Percentiles rank a stretch among this genome's conserved stretches.
These are phyloP conservation scores for Rhinoraja longicauda DNA, from an alignment of 2,797 vertebrate species.

Conservation along the genomic window DNA sequence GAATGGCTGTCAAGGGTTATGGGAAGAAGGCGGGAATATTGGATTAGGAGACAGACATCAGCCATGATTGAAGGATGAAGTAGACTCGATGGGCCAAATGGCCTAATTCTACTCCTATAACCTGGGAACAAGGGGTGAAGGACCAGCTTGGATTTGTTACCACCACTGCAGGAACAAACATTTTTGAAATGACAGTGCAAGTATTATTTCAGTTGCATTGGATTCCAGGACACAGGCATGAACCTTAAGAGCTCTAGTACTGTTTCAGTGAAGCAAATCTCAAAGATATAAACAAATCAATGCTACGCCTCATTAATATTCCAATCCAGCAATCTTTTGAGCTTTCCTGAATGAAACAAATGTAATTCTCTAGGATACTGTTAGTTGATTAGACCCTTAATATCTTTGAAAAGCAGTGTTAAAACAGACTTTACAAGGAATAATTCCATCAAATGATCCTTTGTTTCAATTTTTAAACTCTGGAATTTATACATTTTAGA, in stretches of 20 bases:
- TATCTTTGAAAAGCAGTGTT: not conserved
- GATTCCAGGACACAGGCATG: not conserved
- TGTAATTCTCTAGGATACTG: not conserved
- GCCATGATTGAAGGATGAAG: not conserved
- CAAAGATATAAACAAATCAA: not conserved
- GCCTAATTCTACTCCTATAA: too few species aligned
- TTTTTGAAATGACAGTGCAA: not conserved
- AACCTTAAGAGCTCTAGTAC: not conserved
- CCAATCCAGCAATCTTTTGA: not conserved
- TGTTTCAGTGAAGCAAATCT: not conserved
- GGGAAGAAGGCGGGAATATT: too few species aligned
- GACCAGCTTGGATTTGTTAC: not conserved
- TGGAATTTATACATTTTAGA: slow-evolving; percentile 22
- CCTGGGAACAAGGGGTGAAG: too few species aligned
- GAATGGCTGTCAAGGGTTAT: too few species aligned
- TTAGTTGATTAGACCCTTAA: not conserved
- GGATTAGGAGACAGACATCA: too few species aligned
- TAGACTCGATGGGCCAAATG: not conserved
- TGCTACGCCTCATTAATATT: not conserved
- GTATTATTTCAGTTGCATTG: not conserved
- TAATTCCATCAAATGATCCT: not conserved
- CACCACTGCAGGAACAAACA: not conserved
- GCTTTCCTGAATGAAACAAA: not conserved
- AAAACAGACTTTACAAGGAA: not conserved
- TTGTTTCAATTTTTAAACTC: slow-evolving; percentile 28